Base-by-base conservation (phyloP, 2,113 vertebrate genomes). In the Nothobranchius furzeri region DNA sequence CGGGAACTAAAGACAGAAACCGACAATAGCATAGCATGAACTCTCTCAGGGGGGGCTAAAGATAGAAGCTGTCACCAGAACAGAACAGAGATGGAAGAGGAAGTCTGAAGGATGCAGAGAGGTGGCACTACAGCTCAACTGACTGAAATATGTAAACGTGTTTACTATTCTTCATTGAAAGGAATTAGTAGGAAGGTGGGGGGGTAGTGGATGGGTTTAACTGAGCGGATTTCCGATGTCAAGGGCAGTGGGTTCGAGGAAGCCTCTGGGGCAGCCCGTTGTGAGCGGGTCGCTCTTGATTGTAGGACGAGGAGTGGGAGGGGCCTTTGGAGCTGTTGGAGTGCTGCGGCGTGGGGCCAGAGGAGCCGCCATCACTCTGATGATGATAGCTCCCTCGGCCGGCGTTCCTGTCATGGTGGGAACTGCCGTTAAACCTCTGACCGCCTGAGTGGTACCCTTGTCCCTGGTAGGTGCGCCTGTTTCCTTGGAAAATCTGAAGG, bases 251-350 rank as follows among this genome's bases (percentile, higher is more conserved):
- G 68, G 91, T 93, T 80, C 95, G 88, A 36, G 94, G 95, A 81
- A 87, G 94, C 78, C 95, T 92, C 69, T 95, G 96, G 6, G 95
- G 95, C 51, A 97, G 93, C 73, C 93, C 94, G 24, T 90, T 91
- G 55, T 91, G 68, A 60, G 89, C 47, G 35, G 85, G 57, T 6
- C 83, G 84, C 52, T 92, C 91, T 51, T 86, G 88, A 76, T 84
- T 85, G 74, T 89, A 47, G 75, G 67, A 71, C 9, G 87, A 72
- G 75, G 77, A 68, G 55, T 79, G 75, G 80, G 81, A 11, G 36
- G 90, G 84, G 40, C 76, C 67, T 86, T 82, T 78, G 20, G 80
- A 69, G 63, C 58, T 83, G 81, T 49, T 82, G 12, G 85, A 48
- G 30, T 81, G 78, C 50, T 89, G 91, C 0, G 84, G 86, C 4